Base-by-base conservation (phyloP, 2,888 invertebrate genomes). In the Melipona beecheii region DNA sequence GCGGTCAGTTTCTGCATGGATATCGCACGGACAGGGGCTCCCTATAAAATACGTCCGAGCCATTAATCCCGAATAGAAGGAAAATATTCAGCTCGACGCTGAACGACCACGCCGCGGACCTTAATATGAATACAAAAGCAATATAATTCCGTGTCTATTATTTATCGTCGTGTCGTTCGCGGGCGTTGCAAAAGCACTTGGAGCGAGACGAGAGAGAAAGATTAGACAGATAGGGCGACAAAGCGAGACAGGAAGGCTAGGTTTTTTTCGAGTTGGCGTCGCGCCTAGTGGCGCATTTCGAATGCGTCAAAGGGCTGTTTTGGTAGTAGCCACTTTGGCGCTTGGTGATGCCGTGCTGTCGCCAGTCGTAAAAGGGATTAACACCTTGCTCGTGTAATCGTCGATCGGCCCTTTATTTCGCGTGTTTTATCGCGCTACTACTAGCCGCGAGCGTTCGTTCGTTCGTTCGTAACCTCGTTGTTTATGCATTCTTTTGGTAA, bases 71-170 rank as follows among this genome's bases (percentile, higher is more conserved):
- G 93, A 94, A 93, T 93, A 92, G 93, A 92, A 93, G 88, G 91
- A 93, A 93, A 93, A 93, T 93, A 93, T 93, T 93, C 90, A 88
- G 91, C 78, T 89, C 86, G 82, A 78, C 80, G 75, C 73, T 79
- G 85, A 90, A 89, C 88, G 91, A 91, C 90, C 89, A 60, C 87
- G 83, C 70, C 79, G 86, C 84, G 87, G 89, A 87, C 91, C 92
- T 94, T 94, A 94, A 94, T 94, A 94, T 94, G 94, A 94, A 94
- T 94, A 94, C 93, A 93, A 94, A 94, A 94, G 93, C 92, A 90
- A 93, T 93, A 89, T 89, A 89, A 90, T 90, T 89, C 86, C 82
- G 77, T 87, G 90, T 87, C 92, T 93, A 93, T 94, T 94, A 94
- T 94, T 94, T 93, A 94, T 93, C 91, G 92, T 84, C 83, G 84